These are phyloP conservation scores for Meteorus sp. DNA, from an alignment of 1,140 invertebrate genomes.

Conservation along the genomic window DNA sequence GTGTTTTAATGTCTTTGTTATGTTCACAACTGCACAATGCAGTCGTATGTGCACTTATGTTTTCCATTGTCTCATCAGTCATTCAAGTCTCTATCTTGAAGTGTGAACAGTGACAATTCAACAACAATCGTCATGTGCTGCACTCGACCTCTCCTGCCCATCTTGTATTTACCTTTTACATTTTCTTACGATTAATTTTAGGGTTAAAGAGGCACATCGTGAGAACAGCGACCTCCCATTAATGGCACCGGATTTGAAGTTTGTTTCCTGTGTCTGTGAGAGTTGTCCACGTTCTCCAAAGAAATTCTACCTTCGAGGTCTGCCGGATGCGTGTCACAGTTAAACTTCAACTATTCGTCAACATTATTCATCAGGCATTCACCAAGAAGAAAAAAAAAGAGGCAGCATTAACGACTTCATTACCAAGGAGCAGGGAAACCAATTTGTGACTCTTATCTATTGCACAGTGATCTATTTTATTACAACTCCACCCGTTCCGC, in stretches of 20 bases:
- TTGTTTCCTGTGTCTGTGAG: background rate
- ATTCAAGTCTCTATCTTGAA: conserved; percentile 6
- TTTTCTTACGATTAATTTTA: too few relatives aligned
- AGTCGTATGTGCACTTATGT: background rate
- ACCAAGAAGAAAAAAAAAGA: too few relatives aligned
- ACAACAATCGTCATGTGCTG: background rate
- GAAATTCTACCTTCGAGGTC: background rate
- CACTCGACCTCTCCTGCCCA: background rate
- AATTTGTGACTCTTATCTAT: too few relatives aligned
- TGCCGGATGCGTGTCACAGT: background rate
- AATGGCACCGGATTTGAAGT: background rate
- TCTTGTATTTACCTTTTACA: too few relatives aligned
- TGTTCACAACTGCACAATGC: background rate
- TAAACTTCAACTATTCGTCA: background rate
- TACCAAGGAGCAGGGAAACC: too few relatives aligned
- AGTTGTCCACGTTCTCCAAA: background rate
- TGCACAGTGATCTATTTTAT: too few relatives aligned
- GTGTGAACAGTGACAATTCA: too few relatives aligned
- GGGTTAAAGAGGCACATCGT: background rate
- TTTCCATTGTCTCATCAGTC: background rate
- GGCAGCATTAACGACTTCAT: too few relatives aligned
- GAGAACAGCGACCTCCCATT: conserved; percentile 1
- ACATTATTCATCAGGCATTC: too few relatives aligned
- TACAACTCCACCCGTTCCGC: too few relatives aligned
- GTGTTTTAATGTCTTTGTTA: background rate